A percentile compares a stretch with the other conserved stretches of the same genome.
phyloP scores from a whole-genome alignment of 1,140 invertebrate genomes.

The Sycobia sp. region DNA sequence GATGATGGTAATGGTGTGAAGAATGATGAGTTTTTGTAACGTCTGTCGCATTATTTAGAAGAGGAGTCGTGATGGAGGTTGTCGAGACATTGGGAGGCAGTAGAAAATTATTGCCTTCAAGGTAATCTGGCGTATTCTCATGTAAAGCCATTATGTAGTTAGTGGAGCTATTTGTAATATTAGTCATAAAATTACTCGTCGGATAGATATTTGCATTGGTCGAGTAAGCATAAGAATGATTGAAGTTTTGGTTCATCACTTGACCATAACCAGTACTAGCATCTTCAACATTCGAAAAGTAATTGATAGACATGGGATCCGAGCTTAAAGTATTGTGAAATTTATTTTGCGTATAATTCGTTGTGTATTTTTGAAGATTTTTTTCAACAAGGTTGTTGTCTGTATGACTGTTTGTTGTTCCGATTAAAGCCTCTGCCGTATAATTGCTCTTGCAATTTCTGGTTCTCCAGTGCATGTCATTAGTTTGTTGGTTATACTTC shows the following conservation, averaged over 20 bases:
- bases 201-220: constrained; percentile 60
- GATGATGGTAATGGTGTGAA: constrained; percentile 20
- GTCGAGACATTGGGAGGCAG: constrained; percentile 46
- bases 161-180: constrained; percentile 56
- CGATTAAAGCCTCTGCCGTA: constrained; percentile 67
- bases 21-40: constrained; percentile 51
- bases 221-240: constrained; percentile 56
- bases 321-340: constrained; percentile 48
- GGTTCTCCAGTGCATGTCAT: constrained; percentile 54
- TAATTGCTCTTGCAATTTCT: constrained; percentile 65
- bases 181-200: constrained; percentile 55
- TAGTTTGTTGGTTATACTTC: constrained; percentile 52
- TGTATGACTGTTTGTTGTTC: constrained; percentile 52
- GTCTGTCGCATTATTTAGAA: constrained; percentile 34
- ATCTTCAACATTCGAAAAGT: constrained; percentile 56
- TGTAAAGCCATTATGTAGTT: constrained; percentile 60
- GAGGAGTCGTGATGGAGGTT: constrained; percentile 42
- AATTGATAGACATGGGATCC: constrained; percentile 57
- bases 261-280: constrained; percentile 51
- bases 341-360: constrained; percentile 57
- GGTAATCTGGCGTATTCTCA: constrained; percentile 54
- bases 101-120: constrained; percentile 55
- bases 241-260: constrained; percentile 59
- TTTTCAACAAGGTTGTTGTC: constrained; percentile 54
- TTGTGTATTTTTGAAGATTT: constrained; percentile 51